Evolutionary conservation across 2,113 vertebrate genomes (phyloP), one percentile per base, ranked within the genome.

Genomic region (Rhombomys opimus): DNA sequence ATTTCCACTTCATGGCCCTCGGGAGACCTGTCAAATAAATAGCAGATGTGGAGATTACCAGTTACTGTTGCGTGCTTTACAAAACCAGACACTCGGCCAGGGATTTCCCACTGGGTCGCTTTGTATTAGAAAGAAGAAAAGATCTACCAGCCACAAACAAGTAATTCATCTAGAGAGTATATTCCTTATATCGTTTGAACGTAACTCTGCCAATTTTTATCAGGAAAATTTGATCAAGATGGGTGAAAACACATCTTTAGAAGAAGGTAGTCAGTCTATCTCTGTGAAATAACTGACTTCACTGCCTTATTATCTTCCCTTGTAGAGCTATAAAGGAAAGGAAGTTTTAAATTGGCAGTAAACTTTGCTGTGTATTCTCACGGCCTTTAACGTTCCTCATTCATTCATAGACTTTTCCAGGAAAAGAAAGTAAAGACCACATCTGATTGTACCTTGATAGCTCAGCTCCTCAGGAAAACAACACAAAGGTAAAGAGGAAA

Each of bases 31-130:
- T 97, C 96, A 98, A 95, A 97, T 97, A 97, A 97, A 97, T 97
- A 98, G 94, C 97, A 97, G 97, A 98, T 97, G 97, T 92, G 94
- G 93, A 95, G 95, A 97, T 97, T 97, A 96, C 97, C 96, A 94
- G 93, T 96, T 96, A 90, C 81, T 95, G 73, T 95, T 97, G 96
- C 96, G 91, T 91, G 73, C 88, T 96, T 95, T 95, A 97, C 94
- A 95, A 96, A 97, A 97, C 97, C 96, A 97, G 97, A 95, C 82
- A 67, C 18, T 2, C 95, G 80, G 89, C 95, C 96, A 97, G 86
- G 75, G 86, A 91, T 95, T 96, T 96, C 94, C 96, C 94, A 87
- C 68, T 89, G 77, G 77, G 65, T 75, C 52, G 89, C 76, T 97
- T 97, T 78, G 72, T 85, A 59, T 87, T 95, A 89, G 95, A 54